Evolutionary conservation across 2,797 vertebrate genomes (phyloP), one percentile per base, ranked within the genome.

Genomic region (Pseudomugil tenellus): DNA sequence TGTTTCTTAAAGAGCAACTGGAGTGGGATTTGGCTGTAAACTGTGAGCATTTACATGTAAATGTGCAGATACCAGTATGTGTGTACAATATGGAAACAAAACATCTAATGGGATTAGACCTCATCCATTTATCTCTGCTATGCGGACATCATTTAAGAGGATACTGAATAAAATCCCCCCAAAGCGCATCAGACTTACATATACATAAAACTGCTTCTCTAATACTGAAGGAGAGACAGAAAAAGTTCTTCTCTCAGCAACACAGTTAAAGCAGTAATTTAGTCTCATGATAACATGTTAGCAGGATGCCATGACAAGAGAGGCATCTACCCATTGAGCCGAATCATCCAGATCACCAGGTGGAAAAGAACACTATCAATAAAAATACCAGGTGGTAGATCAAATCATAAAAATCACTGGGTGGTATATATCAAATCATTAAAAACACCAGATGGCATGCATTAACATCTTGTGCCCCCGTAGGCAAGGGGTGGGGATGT

Each of bases 351-450:
- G 86, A 92, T 88, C 90, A 89, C 91, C 91, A 92, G 92, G 91
- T 92, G 91, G 91, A 93, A 91, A 89, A 89, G 87, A 92, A 89
- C 86, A 92, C 92, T 91, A 92, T 93, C 92, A 92, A 92, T 93
- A 93, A 92, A 93, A 92, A 89, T 93, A 92, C 92, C 92, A 93
- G 91, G 92, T 93, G 92, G 92, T 92, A 92, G 91, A 93, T 93
- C 91, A 93, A 93, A 93, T 92, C 91, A 93, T 92, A 89, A 92
- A 93, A 93, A 92, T 91, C 91, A 89, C 89, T 92, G 90, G 92
- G 92, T 92, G 91, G 91, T 92, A 92, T 92, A 91, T 91, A 92
- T 93, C 87, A 92, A 91, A 93, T 92, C 90, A 92, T 92, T 92
- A 92, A 93, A 93, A 92, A 91, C 92, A 92, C 89, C 92, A 93